phyloP scores from a whole-genome alignment of 2,113 vertebrate species.

The Jaculus jaculus region DNA sequence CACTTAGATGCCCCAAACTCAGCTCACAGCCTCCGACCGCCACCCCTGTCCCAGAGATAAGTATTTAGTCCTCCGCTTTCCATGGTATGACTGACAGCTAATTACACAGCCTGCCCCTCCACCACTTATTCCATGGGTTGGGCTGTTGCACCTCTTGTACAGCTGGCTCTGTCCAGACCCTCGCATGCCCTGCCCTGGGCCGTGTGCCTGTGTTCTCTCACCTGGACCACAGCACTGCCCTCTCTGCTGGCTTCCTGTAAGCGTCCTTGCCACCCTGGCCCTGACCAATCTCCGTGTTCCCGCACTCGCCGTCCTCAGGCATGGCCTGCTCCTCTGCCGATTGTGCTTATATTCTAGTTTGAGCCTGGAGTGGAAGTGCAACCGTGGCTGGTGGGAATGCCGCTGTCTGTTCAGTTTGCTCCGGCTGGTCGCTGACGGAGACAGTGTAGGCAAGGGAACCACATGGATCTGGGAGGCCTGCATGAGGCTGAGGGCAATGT shows the following conservation, averaged over 20 bases:
- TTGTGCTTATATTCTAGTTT: neutral
- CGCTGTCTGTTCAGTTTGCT: neutral
- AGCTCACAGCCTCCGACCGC: neutral
- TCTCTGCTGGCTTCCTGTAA: neutral
- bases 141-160: neutral
- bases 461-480: neutral
- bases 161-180: neutral
- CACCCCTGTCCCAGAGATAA: neutral
- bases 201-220: neutral
- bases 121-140: rapidly evolving
- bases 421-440: neutral
- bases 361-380: neutral
- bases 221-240: no score
- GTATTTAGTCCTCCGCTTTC: rapidly evolving
- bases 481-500: neutral
- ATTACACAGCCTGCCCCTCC: rapidly evolving
- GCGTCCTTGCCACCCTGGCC: neutral
- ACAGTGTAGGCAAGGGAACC: neutral
- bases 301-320: neutral
- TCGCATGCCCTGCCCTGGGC: neutral
- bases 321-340: neutral
- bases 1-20: neutral
- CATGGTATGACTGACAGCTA: neutral
- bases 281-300: neutral
- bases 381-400: neutral